Conservation (phyloP, 2,113 vertebrate genomes). For the Corythaixoides concolor region DNA sequence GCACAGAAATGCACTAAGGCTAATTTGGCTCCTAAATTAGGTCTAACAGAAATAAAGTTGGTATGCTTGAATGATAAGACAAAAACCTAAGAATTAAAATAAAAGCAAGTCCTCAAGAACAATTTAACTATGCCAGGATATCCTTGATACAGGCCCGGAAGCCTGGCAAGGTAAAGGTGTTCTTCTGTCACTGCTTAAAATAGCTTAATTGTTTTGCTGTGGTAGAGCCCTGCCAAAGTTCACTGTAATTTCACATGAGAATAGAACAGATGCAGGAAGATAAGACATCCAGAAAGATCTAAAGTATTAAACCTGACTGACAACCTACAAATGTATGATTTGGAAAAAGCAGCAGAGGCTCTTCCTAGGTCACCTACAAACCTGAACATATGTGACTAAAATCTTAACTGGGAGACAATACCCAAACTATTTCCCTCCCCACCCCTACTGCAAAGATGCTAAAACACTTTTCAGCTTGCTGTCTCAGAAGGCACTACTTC, state of each 20-base stretch:
- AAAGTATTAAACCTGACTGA: not conserved
- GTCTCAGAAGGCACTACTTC: not conserved
- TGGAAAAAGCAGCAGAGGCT: not conserved
- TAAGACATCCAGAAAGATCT: not conserved
- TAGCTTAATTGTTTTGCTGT: not conserved
- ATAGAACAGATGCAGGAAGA: not conserved
- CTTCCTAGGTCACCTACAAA: not conserved
- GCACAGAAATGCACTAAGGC: not conserved
- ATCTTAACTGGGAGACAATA: not conserved
- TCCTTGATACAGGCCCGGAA: not conserved
- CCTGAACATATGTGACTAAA: not conserved
- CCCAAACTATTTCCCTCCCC: not conserved
- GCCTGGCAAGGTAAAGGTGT: not conserved
- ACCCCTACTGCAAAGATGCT: not conserved
- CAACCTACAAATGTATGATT: not conserved
- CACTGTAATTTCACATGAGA: not conserved
- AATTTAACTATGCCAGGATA: not conserved
- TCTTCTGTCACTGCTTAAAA: conserved; percentile 4
- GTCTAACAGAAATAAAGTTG: not conserved
- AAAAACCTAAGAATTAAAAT: not conserved
- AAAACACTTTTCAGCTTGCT: not conserved
- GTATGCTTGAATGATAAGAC: not conserved
- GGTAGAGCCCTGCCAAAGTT: not conserved
- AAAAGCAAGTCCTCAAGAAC: not conserved
- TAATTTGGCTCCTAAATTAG: not conserved